phyloP scores from a whole-genome alignment of 1,140 invertebrate genomes.

The Drosophila bifasciata region DNA sequence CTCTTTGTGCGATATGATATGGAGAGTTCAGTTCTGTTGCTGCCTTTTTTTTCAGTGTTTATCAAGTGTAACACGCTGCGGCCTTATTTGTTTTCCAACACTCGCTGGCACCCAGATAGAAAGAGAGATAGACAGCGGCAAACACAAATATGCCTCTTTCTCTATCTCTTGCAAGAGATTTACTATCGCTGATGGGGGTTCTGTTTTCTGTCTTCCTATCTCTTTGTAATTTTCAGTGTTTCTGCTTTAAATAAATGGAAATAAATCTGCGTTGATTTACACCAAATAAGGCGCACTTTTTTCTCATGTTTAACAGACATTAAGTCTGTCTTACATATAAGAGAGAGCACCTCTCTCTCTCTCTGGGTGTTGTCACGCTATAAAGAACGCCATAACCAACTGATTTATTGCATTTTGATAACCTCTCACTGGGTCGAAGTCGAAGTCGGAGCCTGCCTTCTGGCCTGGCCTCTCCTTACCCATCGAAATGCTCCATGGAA shows the following conservation, averaged over 20 bases:
- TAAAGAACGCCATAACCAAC: conserved; percentile 75
- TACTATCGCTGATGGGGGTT: conserved; percentile 33
- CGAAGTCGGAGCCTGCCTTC: conserved; percentile 4
- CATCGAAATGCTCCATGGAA: conserved; percentile 24
- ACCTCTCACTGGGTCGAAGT: conserved; percentile 52
- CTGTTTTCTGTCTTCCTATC: conserved; percentile 11
- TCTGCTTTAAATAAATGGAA: conserved; percentile 51
- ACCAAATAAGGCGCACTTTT: conserved; percentile 70
- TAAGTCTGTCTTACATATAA: conserved; percentile 70
- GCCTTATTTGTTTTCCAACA: conserved; percentile 72
- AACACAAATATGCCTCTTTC: conserved; percentile 8
- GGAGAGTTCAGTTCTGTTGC: conserved; percentile 4
- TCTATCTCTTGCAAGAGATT: conserved; percentile 45
- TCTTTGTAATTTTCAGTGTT: conserved; percentile 45
- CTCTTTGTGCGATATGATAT: conserved; percentile 28
- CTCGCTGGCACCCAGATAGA: conserved; percentile 26
- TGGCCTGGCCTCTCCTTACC: not conserved
- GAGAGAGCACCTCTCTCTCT: conserved; percentile 27
- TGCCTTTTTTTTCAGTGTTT: conserved; percentile 51
- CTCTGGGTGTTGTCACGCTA: conserved; percentile 58
- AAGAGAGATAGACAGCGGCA: not conserved
- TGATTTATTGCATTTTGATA: conserved; percentile 81
- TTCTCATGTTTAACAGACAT: conserved; percentile 76
- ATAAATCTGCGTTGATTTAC: conserved; percentile 77
- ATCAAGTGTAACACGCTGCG: conserved; percentile 74